A percentile compares a stretch with the other conserved stretches of the same genome.
Conservation (phyloP, 2,888 invertebrate genomes). For the Dryadula phaetusa region DNA sequence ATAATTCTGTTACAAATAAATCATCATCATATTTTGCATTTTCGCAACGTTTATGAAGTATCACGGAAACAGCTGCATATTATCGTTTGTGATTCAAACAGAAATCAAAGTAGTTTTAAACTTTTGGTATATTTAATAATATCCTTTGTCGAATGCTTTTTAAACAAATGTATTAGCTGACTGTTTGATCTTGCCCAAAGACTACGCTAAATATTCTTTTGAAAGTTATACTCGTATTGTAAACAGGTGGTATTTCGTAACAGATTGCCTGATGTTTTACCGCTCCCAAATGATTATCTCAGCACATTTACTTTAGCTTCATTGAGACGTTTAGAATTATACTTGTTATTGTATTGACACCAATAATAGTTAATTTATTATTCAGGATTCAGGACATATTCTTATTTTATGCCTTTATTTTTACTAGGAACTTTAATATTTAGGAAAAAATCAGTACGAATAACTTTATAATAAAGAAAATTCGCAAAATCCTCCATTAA, state of each 20-base stretch:
- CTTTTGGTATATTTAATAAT: constrained; percentile 32
- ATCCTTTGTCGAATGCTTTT: constrained; percentile 55
- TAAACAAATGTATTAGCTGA: constrained; percentile 51
- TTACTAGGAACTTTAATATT: too few relatives aligned
- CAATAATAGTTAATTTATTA: too few relatives aligned
- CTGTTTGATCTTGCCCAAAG: constrained; percentile 53
- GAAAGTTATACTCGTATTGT: constrained; percentile 49
- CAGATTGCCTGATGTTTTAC: constrained; percentile 38
- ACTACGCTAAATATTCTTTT: constrained; percentile 50
- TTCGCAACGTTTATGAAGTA: constrained; percentile 45
- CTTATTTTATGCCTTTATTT: too few relatives aligned
- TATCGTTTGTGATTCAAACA: constrained; percentile 50
- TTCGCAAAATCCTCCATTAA: too few relatives aligned
- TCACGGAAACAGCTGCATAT: constrained; percentile 49
- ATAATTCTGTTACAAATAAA: background rate
- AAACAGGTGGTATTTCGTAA: constrained; percentile 50
- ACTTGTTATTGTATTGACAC: too few relatives aligned
- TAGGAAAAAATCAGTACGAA: too few relatives aligned
- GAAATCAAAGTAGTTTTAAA: constrained; percentile 35
- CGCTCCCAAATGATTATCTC: constrained; percentile 30
- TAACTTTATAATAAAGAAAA: too few relatives aligned
- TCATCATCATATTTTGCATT: background rate
- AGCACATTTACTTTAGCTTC: constrained; percentile 13
- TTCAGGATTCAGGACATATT: too few relatives aligned
- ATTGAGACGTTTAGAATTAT: background rate